phyloP scores from a whole-genome alignment of 2,113 vertebrate species.

The Zosterops hypoxanthus region DNA sequence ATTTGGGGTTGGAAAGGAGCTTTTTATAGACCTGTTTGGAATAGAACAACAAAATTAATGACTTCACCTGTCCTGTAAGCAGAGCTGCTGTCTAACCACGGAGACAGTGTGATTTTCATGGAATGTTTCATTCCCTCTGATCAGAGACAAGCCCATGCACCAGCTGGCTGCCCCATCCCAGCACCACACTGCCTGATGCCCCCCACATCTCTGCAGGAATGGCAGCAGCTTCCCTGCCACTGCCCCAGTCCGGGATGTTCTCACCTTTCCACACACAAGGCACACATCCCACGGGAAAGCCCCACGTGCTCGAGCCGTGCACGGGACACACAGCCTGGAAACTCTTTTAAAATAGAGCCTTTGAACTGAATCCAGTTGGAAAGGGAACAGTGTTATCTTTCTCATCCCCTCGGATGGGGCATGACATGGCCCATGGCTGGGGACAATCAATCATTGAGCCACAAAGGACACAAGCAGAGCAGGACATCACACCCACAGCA shows the following conservation, averaged over 20 bases:
- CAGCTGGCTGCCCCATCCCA: accelerated
- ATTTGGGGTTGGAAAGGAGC: background rate
- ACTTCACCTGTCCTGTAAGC: background rate
- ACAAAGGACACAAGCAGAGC: accelerated
- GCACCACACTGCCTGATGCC: background rate
- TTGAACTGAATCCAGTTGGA: background rate
- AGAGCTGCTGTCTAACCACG: background rate
- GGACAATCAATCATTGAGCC: background rate
- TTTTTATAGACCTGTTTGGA: accelerated
- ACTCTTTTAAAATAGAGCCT: background rate
- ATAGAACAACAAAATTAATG: background rate
- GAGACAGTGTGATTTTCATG: accelerated
- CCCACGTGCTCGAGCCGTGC: accelerated
- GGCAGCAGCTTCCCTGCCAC: background rate
- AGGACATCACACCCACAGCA: background rate
- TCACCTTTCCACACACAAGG: accelerated
- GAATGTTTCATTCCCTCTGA: background rate
- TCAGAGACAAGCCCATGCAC: background rate
- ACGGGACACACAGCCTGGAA: background rate
- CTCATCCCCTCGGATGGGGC: background rate
- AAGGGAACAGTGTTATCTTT: background rate
- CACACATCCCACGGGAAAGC: background rate
- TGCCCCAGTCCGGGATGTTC: accelerated
- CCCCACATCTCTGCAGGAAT: accelerated
- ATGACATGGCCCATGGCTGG: accelerated